Percentiles rank a stretch among this genome's conserved stretches.
These are phyloP conservation scores for Rhopalosiphum padi DNA, from an alignment of 1,140 invertebrate genomes.

Conservation along the genomic window DNA sequence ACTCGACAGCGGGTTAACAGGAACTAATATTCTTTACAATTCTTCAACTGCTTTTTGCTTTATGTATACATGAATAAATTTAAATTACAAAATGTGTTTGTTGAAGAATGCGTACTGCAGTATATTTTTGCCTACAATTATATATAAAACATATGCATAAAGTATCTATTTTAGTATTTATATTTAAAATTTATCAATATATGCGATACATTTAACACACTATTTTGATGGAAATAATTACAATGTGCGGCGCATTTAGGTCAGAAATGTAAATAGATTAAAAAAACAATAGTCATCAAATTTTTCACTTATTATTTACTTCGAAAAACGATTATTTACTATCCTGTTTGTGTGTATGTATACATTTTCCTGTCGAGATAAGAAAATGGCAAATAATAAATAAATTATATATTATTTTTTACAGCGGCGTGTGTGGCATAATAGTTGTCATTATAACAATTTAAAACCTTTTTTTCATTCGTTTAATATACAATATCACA, in stretches of 20 bases:
- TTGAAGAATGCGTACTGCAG: background rate
- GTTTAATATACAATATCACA: background rate
- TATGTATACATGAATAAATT: constrained; percentile 13
- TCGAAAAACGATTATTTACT: constrained; percentile 34
- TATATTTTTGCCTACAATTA: background rate
- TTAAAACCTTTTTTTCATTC: background rate
- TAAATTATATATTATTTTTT: background rate
- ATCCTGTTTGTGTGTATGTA: background rate
- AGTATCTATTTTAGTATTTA: background rate
- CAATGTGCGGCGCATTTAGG: background rate
- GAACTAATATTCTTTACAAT: constrained; percentile 28
- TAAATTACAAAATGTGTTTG: constrained; percentile 11
- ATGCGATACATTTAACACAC: background rate
- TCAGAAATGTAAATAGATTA: constrained; percentile 13
- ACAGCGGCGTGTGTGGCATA: background rate
- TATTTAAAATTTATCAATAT: background rate
- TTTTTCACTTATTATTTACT: background rate
- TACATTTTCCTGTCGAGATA: constrained; percentile 47
- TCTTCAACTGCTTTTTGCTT: background rate
- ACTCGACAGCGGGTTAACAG: background rate
- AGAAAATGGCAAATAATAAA: constrained; percentile 14
- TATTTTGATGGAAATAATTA: background rate
- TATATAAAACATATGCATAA: background rate
- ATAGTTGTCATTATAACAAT: background rate
- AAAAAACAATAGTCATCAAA: constrained; percentile 26